phyloP scores from a whole-genome alignment of 2,888 invertebrate species.

The Philhelius pedissequus region DNA sequence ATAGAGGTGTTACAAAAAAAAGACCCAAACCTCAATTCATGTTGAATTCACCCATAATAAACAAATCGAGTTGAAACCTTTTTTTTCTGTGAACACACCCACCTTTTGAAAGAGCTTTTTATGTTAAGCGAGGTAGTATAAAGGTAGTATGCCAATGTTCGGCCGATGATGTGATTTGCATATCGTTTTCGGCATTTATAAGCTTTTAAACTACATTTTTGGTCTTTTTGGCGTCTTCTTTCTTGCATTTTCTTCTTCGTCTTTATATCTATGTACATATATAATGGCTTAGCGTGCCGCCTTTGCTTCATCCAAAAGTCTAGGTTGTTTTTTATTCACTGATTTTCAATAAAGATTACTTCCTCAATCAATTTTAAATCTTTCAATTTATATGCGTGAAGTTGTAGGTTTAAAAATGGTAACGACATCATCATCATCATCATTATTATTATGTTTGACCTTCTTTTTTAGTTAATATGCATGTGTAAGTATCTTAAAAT shows the following conservation, averaged over 20 bases:
- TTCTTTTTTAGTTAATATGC: constrained; percentile 6
- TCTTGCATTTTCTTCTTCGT: neutral
- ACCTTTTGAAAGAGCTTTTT: constrained; percentile 32
- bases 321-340: constrained; percentile 3
- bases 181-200: constrained; percentile 5
- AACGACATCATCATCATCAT: neutral
- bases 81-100: constrained; percentile 41
- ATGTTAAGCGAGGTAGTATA: neutral
- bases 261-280: neutral
- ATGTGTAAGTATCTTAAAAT: neutral
- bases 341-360: constrained; percentile 49
- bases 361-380: constrained; percentile 57
- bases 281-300: neutral
- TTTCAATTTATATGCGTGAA: constrained; percentile 56
- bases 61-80: constrained; percentile 11
- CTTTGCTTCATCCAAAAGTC: too few relatives aligned
- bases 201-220: constrained; percentile 8
- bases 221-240: constrained; percentile 17
- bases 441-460: neutral
- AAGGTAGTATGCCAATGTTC: neutral
- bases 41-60: constrained; percentile 31
- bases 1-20: neutral
- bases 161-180: constrained; percentile 31
- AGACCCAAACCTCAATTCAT: neutral
- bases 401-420: constrained; percentile 25